Evolutionary conservation across 2,888 invertebrate genomes (phyloP), one percentile per base, ranked within the genome.

Genomic region (Zaprionus lineosus): DNA sequence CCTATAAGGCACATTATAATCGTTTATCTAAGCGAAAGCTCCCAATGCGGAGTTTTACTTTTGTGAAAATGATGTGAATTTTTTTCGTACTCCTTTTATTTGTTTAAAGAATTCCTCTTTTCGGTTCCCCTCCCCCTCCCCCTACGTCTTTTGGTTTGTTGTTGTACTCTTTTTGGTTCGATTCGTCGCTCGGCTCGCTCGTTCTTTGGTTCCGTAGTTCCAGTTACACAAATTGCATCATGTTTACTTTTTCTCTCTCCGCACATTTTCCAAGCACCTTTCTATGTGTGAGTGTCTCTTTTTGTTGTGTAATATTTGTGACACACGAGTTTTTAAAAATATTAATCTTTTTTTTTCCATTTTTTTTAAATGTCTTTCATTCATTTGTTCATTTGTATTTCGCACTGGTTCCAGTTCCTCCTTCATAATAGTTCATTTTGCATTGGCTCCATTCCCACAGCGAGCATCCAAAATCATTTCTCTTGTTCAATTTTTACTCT

Each of bases 11-110:
- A n/a, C n/a, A n/a, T n/a, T n/a, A n/a, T n/a, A n/a, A n/a, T n/a
- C n/a, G n/a, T n/a, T n/a, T n/a, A n/a, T n/a, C n/a, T n/a, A n/a
- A n/a, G n/a, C n/a, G n/a, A n/a, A n/a, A n/a, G n/a, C n/a, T n/a
- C n/a, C n/a, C n/a, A n/a, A n/a, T n/a, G n/a, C n/a, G n/a, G n/a
- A n/a, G n/a, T n/a, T n/a, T 46, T 57, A 82, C 41, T 66, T 76
- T 44, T 79, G 69, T 84, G 75, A 83, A 74, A 74, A 69, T 65
- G 18, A 47, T 65, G 58, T 85, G 65, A 66, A 69, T 76, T 76
- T 47, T 50, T 41, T 36, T 53, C 26, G 39, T 53, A 16, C 55
- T 57, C 43, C 51, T 57, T 47, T 46, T 56, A 39, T 28, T 53
- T 48, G 21, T 26, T 5, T 46, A n/a, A n/a, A n/a, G n/a, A n/a